phyloP scores from a whole-genome alignment of 2,797 vertebrate species.

The Anguilla megastoma region DNA sequence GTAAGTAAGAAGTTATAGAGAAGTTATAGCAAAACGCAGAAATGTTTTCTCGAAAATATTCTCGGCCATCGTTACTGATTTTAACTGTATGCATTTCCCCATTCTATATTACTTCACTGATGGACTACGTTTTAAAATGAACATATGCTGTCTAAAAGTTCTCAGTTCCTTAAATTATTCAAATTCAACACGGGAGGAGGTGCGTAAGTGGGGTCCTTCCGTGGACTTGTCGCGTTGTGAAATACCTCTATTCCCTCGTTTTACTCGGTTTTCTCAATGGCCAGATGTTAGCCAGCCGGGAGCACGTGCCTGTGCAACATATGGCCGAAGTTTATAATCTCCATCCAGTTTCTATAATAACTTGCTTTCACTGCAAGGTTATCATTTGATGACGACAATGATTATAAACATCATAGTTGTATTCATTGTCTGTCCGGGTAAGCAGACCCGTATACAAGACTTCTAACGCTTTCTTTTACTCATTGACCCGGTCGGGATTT shows the following conservation, averaged over 20 bases:
- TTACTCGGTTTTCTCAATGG: not conserved
- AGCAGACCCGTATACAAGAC: not conserved
- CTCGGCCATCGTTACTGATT: not conserved
- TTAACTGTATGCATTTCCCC: not conserved
- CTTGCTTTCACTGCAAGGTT: not conserved
- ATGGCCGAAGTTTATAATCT: not conserved
- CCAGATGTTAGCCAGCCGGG: slow-evolving; percentile 28
- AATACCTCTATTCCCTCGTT: slow-evolving; percentile 36
- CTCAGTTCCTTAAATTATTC: not conserved
- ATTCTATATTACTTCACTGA: not conserved
- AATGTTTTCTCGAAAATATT: not conserved
- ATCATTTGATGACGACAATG: not conserved
- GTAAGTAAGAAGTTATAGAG: not conserved
- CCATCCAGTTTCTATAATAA: not conserved
- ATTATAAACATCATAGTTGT: not conserved
- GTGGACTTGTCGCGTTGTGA: slow-evolving; percentile 37
- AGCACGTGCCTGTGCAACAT: slow-evolving; percentile 27
- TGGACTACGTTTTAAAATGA: not conserved
- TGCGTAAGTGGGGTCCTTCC: slow-evolving; percentile 50
- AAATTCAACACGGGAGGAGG: not conserved
- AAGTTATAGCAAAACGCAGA: not conserved
- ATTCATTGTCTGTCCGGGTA: not conserved
- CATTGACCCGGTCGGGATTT: not conserved
- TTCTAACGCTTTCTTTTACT: not conserved
- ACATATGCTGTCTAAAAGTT: not conserved